Base-by-base conservation (phyloP, 2,113 vertebrate genomes). In the Silurus meridionalis region DNA sequence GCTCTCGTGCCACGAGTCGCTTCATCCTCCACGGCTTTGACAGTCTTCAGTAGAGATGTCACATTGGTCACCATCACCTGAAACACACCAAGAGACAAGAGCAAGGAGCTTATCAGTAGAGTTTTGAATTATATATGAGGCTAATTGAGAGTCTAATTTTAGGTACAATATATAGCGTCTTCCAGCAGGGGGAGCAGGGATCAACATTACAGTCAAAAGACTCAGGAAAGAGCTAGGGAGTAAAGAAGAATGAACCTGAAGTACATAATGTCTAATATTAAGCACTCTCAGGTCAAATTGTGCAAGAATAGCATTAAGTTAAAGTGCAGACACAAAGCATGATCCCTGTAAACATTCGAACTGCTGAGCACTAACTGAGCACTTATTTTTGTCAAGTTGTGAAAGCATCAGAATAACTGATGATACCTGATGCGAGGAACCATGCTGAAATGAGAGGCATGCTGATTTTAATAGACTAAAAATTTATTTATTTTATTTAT, bases 41-140 rank as follows among this genome's bases (percentile, higher is more conserved):
- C 98, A 0, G 98, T 99, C 94, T 99, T 99, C 90, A 99, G 94
- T 85, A 99, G 97, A 0, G 97, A 99, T 3, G 98, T 99, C 89
- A 99, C 98, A 9, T 99, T 99, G 84, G 98, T 99, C 89, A 99
- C 98, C 98, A 99, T 99, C 86, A 99, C 98, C 98, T 99, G 90
- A 91, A 3, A 87, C 19, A 88, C 46, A 86, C n/a, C 11, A 66
- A 83, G 83, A 89, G 15, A 23, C 8, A 23, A 28, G 60, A 64
- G 23, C 19, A 79, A 60, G 80, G 1, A 80, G 66, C 28, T 86
- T 21, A 86, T 46, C 37, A 50, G 28, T 17, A 79, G 63, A 6
- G 61, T 14, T 52, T 4, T 69, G 46, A 80, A 80, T 60, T 14
- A 50, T 60, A 46, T 46, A 8, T 71, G 52, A 60, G 23, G 75